These are phyloP conservation scores for Drosophila watanabei DNA, from an alignment of 1,140 invertebrate genomes.

Conservation along the genomic window DNA sequence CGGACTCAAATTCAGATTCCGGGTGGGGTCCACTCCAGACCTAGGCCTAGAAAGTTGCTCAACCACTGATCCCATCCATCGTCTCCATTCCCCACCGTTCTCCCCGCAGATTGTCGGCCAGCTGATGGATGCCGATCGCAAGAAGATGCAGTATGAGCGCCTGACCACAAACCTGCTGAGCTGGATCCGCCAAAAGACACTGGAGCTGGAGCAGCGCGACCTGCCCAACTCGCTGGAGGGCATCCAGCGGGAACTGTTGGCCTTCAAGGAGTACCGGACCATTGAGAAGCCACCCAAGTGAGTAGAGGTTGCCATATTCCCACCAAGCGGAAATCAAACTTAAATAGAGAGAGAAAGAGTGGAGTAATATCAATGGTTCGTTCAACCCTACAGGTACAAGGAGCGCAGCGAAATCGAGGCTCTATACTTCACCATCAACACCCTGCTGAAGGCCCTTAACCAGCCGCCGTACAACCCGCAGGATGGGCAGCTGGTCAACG, in stretches of 20 bases:
- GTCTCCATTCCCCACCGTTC: constrained; percentile 17
- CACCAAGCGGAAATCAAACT: constrained; percentile 34
- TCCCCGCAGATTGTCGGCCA: constrained; percentile 94
- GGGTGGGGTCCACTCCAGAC: constrained; percentile 41
- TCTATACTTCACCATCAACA: constrained; percentile 98
- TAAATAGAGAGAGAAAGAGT: not conserved
- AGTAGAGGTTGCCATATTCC: constrained; percentile 60
- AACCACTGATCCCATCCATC: constrained; percentile 49
- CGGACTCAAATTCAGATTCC: constrained; percentile 16
- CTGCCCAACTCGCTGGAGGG: constrained; percentile 98
- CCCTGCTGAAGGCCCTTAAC: constrained; percentile 96
- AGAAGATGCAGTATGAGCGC: constrained; percentile 95
- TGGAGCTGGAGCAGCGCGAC: constrained; percentile 92
- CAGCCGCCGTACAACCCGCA: constrained; percentile 96
- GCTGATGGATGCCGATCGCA: constrained; percentile 97
- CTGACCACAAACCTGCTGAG: constrained; percentile 94
- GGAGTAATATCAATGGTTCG: not conserved
- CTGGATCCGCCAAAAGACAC: constrained; percentile 97
- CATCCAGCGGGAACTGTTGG: constrained; percentile 95
- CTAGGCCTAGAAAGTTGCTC: constrained; percentile 69
- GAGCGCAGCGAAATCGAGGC: constrained; percentile 99
- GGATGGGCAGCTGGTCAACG: constrained; percentile 96
- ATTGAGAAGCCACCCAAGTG: constrained; percentile 99
- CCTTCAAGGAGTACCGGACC: constrained; percentile 98
- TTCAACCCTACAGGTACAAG: constrained; percentile 90